Base-by-base conservation (phyloP, 2,888 invertebrate genomes). In the Diloba caeruleocephala region DNA sequence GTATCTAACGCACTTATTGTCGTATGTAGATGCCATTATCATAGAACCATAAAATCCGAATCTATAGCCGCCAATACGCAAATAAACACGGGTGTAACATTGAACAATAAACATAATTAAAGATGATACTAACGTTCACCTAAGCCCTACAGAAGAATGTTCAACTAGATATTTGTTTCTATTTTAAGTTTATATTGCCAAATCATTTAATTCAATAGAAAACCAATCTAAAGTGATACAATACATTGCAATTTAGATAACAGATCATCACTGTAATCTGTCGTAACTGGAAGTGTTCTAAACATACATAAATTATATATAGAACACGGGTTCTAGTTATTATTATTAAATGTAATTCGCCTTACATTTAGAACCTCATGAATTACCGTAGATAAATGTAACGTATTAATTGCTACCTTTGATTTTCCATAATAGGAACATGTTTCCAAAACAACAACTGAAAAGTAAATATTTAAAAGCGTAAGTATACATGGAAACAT, bases 1-100 rank as follows among this genome's bases (percentile, higher is more conserved):
- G 76, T 82, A 85, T 82, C 81, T 79, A 78, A 80, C 80, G 74
- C 81, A 79, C 80, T 84, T 85, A 85, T 84, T 87, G 81, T 82
- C 80, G 74, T 71, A 71, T 78, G 74, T 71, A 71, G 68, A 75
- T 71, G 66, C 78, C 67, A 71, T 77, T 76, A 78, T 71, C 68
- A 69, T 68, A 65, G 57, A 63, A 64, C 66, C 69, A 71, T 69
- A 62, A 67, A 68, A 62, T 63, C 36, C 37, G 38, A 54, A 68
- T 65, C 51, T 65, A 65, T 42, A 54, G 34, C 52, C 58, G 28
- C 61, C 45, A 41, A 38, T 38, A 39, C 52, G 58, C 63, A 73
- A 73, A 78, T 76, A 76, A 74, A 74, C 63, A 46, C 26, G 42
- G 23, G 17, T 37, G 21, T 21, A 13, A 10, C 41, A 9, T 37